phyloP scores from a whole-genome alignment of 2,888 invertebrate genomes.

The Tetranychus truncatus region DNA sequence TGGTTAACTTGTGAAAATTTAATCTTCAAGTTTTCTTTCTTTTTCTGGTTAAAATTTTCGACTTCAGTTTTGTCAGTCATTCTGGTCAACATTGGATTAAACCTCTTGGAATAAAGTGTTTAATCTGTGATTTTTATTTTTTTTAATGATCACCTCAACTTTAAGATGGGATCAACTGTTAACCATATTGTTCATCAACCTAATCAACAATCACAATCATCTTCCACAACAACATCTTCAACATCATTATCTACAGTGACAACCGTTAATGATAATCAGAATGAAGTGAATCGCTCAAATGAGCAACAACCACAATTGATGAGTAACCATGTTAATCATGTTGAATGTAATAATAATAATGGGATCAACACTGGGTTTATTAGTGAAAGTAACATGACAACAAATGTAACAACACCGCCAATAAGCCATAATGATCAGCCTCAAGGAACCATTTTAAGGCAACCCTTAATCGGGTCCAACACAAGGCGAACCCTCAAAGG shows the following conservation, averaged over 20 bases:
- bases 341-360: not conserved
- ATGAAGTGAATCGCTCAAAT: not conserved
- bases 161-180: not conserved
- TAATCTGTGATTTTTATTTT: not conserved
- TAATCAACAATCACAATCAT: not conserved
- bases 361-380: constrained; percentile 3
- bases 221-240: not conserved
- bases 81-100: no score
- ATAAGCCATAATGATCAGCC: not conserved
- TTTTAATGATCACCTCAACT: not conserved
- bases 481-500: constrained; percentile 22
- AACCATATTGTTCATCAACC: not conserved
- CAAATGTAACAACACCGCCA: not conserved
- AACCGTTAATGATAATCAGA: not conserved
- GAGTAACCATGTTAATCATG: not conserved
- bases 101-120: no score
- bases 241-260: not conserved
- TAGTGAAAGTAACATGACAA: not conserved
- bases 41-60: no score
- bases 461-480: constrained; percentile 10
- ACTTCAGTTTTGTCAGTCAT: no score
- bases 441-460: not conserved
- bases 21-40: no score
- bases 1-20: no score
- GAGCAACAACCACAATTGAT: not conserved